A percentile compares a stretch with the other conserved stretches of the same genome.
phyloP scores from a whole-genome alignment of 2,113 vertebrate species.

The Pantherophis guttatus region DNA sequence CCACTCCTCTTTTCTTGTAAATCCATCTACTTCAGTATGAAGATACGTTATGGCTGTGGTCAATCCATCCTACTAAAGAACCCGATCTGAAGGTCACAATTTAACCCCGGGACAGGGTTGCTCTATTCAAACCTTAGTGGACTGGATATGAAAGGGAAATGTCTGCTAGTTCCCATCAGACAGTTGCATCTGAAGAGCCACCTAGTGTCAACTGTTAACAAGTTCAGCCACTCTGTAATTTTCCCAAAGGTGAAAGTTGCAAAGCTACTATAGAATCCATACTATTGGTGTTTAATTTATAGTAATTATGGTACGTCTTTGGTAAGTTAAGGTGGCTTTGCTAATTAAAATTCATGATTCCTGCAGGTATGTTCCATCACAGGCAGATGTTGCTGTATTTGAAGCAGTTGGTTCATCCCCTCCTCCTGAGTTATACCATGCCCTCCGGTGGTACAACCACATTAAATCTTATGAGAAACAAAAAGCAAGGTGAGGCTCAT shows the following conservation, averaged over 20 bases:
- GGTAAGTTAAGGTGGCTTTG: background rate
- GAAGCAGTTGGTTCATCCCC: slow-evolving; percentile 82
- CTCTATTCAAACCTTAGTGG: background rate
- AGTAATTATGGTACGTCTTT: background rate
- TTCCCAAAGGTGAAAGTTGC: background rate
- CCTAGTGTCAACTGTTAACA: background rate
- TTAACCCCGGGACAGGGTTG: background rate
- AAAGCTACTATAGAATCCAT: background rate
- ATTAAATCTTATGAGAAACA: slow-evolving; percentile 90
- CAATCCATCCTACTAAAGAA: background rate
- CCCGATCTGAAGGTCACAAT: background rate
- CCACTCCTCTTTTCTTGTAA: background rate
- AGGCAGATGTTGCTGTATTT: slow-evolving; percentile 91
- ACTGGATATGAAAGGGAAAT: background rate
- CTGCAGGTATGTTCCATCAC: slow-evolving; percentile 88
- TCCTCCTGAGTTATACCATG: slow-evolving; percentile 82
- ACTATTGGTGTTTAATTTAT: background rate
- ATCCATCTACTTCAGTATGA: background rate
- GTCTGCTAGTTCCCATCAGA: background rate
- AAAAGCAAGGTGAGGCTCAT: slow-evolving; percentile 80
- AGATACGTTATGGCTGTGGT: background rate
- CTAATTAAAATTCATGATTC: background rate
- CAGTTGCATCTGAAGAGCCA: background rate
- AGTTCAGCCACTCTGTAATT: background rate
- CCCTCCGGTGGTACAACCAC: slow-evolving; percentile 94